Evolutionary conservation across 1,140 invertebrate species (phyloP), one percentile per base, ranked within the genome.

Genomic region (Triops longicaudatus): DNA sequence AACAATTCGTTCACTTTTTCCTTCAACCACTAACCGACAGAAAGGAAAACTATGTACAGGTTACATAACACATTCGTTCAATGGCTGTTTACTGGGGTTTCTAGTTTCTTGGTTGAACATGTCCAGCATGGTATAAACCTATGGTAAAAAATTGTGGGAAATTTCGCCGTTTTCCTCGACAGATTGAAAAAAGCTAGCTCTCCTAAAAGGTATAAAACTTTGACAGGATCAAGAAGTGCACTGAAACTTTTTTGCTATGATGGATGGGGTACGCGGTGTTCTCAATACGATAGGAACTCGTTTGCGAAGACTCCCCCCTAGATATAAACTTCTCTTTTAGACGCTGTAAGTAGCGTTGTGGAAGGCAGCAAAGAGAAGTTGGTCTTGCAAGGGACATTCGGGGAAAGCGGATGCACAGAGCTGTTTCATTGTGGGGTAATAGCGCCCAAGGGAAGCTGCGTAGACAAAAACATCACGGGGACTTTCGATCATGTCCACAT

Each of bases 321-420:
- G n/a, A 37, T 37, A 7, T 37, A 37, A 63, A 63, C 17, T 17
- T 63, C 7, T 37, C 7, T 37, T 63, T 63, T 63, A 63, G 1
- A 63, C 50, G 50, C 50, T 63, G 50, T 63, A 63, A 63, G 50
- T 63, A 63, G 50, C 50, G n/a, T 63, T 63, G 17, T 63, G 50
- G 22, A 63, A 63, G 10, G 22, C 50, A 22, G 14, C 50, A 63
- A 63, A 63, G 17, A 63, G 22, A 22, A 63, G 10, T 2, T 63
- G 14, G 50, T 63, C 50, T 63, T 63, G 50, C 6, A 63, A 14
- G 14, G 50, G 50, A 22, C 50, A 63, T 63, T 63, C 50, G 22
- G 50, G 50, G 50, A 63, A 63, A 63, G 50, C 50, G 14, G 50
- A n/a, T 5, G 17, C 22, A 22, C 50, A 63, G 1, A 63, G 22